Evolutionary conservation across 2,113 vertebrate species (phyloP).

Genomic region (Alces alces): DNA sequence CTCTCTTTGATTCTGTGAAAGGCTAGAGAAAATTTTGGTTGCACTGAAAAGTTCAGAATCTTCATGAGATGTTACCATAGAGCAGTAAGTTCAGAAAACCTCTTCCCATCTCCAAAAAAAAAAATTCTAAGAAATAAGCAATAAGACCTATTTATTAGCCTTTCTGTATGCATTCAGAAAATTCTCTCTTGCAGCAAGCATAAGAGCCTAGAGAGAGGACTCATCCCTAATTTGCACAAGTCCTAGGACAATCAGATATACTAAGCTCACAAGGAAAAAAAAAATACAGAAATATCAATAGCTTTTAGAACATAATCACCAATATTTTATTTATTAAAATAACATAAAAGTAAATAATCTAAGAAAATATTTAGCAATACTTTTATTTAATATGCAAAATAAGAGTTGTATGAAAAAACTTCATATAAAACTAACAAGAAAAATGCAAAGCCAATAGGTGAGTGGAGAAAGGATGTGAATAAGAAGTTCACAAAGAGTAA

Average conservation of each 20-base stretch:
- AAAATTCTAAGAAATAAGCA: neutral
- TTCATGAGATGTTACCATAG: neutral
- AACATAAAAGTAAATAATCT: neutral
- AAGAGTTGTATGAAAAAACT: neutral
- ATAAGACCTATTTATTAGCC: neutral
- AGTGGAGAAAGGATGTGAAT: neutral
- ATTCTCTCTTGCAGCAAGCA: neutral
- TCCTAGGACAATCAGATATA: neutral
- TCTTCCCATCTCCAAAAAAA: neutral
- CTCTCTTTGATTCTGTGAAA: neutral
- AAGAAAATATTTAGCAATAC: neutral
- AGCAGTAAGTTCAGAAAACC: neutral
- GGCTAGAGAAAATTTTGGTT: neutral
- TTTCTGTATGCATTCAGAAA: neutral
- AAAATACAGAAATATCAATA: neutral
- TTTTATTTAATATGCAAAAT: neutral
- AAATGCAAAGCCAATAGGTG: neutral
- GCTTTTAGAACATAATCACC: neutral
- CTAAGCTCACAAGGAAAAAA: neutral
- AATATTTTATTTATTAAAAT: neutral
- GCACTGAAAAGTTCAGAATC: neutral
- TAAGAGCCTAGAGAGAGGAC: neutral
- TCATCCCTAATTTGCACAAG: neutral
- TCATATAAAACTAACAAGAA: neutral
- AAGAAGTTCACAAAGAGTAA: neutral